Evolutionary conservation across 2,797 vertebrate genomes (phyloP), one percentile per base, ranked within the genome.

Genomic region (Limnodromus scolopaceus): DNA sequence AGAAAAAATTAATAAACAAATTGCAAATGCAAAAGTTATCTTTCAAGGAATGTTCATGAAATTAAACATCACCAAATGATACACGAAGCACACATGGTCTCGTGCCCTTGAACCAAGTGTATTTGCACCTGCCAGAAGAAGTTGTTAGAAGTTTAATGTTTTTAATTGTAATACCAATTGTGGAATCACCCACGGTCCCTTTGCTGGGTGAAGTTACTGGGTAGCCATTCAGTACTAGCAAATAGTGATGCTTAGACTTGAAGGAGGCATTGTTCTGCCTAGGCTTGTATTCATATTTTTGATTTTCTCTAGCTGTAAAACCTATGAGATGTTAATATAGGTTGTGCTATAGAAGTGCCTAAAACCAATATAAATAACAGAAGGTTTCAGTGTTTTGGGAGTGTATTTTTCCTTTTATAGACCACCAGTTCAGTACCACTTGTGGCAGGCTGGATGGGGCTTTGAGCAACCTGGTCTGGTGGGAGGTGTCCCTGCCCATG

Each of bases 1-100:
- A 83, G 75, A 89, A 64, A 85, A 84, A 54, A 55, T 57, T 61
- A 10, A 36, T 64, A 57, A 76, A 48, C 12, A 69, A 53, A 54
- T 25, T 41, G 14, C 28, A 85, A 1, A n/a, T 64, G 23, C 38
- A 71, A 41, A 49, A 89, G 23, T 41, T 27, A 1, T 53, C 54
- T 83, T 77, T 24, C 46, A 75, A 34, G 34, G 51, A 61, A 10
- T 11, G 18, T 69, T 70, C 25, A 24, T 75, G 43, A 77, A 84
- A 71, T 63, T 13, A 80, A 45, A 68, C 28, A 43, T 19, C 53
- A 63, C 58, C 41, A 54, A 66, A 39, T 34, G 32, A n/a, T 43
- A 4, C 3, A 4, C 0, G 7, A 78, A 71, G 34, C 41, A 36
- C 48, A 30, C 12, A 1, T 0, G 2, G 49, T 49, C 61, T 84